Conservation (phyloP, 2,797 vertebrate genomes). For the Tapera naevia region DNA sequence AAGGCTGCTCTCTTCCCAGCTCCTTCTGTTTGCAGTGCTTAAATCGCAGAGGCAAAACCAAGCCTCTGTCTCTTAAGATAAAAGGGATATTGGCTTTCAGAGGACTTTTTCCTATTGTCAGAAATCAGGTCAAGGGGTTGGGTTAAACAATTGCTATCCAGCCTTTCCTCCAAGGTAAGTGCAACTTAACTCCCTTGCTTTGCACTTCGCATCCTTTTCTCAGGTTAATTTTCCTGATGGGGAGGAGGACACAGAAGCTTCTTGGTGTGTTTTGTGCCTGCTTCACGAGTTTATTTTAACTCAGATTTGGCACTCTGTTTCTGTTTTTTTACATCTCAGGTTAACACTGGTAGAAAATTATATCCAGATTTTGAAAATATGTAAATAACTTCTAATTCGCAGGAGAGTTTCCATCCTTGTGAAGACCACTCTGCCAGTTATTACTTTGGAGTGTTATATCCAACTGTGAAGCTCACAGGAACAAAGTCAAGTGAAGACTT, state of each 20-base stretch:
- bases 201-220: background rate
- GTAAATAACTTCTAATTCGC: background rate
- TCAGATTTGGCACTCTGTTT: background rate
- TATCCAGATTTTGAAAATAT: background rate
- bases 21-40: background rate
- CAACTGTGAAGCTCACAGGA: background rate
- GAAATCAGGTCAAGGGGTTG: constrained; percentile 13
- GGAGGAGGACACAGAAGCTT: background rate
- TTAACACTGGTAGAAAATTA: background rate
- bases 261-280: background rate
- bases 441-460: background rate
- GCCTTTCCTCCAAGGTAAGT: background rate
- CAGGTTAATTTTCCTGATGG: background rate
- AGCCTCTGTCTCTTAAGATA: background rate
- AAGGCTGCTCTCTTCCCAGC: background rate
- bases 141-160: background rate
- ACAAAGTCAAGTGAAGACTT: background rate
- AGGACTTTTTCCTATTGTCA: background rate
- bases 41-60: background rate
- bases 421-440: background rate
- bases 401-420: background rate
- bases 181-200: background rate
- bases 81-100: background rate
- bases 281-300: background rate
- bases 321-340: background rate